These are phyloP conservation scores for Leptinotarsa defecta DNA, from an alignment of 1,140 invertebrate species.

Conservation along the genomic window DNA sequence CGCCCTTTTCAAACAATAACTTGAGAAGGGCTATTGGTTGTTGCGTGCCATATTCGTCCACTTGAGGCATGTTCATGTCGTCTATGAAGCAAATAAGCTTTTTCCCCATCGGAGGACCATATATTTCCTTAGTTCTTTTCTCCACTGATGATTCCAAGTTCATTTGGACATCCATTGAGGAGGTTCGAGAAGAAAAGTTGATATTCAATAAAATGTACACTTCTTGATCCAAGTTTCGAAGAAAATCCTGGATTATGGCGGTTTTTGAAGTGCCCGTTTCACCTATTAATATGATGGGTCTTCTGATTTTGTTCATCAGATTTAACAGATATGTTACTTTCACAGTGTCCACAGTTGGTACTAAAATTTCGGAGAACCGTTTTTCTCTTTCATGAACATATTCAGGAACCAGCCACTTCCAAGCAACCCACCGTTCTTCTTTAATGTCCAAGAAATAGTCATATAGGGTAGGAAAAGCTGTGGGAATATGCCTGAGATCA, in stretches of 20 bases:
- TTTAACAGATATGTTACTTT: slow-evolving; percentile 77
- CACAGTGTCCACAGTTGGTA: slow-evolving; percentile 86
- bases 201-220: slow-evolving; percentile 75
- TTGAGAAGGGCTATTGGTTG: slow-evolving; percentile 90
- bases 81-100: slow-evolving; percentile 88
- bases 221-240: slow-evolving; percentile 70
- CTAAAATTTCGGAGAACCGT: slow-evolving; percentile 81
- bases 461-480: slow-evolving; percentile 69
- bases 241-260: slow-evolving; percentile 81
- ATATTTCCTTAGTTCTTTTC: slow-evolving; percentile 87
- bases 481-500: slow-evolving; percentile 71
- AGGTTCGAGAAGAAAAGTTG: slow-evolving; percentile 90
- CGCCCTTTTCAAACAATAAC: slow-evolving; percentile 80
- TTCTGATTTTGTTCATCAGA: slow-evolving; percentile 75
- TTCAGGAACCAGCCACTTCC: slow-evolving; percentile 75
- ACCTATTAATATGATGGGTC: slow-evolving; percentile 82
- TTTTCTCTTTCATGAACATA: slow-evolving; percentile 74
- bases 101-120: slow-evolving; percentile 85
- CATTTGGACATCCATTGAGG: slow-evolving; percentile 84
- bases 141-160: slow-evolving; percentile 85
- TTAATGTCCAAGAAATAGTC: slow-evolving; percentile 80
- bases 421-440: slow-evolving; percentile 80
- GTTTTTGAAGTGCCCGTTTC: slow-evolving; percentile 92
- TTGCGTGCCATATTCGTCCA: slow-evolving; percentile 85
- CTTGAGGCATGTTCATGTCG: slow-evolving; percentile 92